Base-by-base conservation (phyloP, 2,797 vertebrate genomes). In the Carduelis carduelis region DNA sequence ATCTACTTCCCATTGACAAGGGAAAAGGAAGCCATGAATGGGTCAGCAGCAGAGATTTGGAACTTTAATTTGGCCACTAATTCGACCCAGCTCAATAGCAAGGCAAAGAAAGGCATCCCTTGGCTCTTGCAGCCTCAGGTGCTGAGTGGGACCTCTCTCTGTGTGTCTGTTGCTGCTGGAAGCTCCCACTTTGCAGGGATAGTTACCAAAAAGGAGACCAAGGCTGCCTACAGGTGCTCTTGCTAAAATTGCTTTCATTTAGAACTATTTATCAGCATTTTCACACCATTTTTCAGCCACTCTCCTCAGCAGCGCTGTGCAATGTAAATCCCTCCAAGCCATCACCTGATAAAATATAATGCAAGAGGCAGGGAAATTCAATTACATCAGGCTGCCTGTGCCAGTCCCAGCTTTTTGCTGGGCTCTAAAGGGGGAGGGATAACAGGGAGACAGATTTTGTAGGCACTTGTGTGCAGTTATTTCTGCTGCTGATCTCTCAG, bases 161-260 rank as follows among this genome's bases (percentile, higher is more conserved):
- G 2, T 20, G 28, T n/a, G 81, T 55, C 90, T 84, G 49, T 63
- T 70, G 61, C 70, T 93, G 24, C 92, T 77, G 93, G 72, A 77
- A 91, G 71, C 37, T 71, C 57, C 49, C 78, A 90, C 89, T 95
- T 84, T 64, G 75, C 87, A 89, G 46, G 60, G 78, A 63, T 3
- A 95, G 90, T 83, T 74, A 92, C 76, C 83, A 52, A 96, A 94
- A 94, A 93, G 90, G 84, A 94, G 53, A 77, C 46, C 69, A 22
- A 76, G 80, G 89, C 52, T 2, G 82, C 97, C 96, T 97, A 87
- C 71, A 83, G 96, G 95, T 89, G 84, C 71, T 95, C 68, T 82
- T 79, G 86, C 95, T 96, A 89, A 98, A 98, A 98, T 96, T 97
- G 90, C 96, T 98, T 98, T 96, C 89, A 96, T 96, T 96, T 96